Percentiles rank a stretch among this genome's conserved stretches.
Conservation (phyloP, 2,797 vertebrate genomes). For the Notoglanidium macrostoma region DNA sequence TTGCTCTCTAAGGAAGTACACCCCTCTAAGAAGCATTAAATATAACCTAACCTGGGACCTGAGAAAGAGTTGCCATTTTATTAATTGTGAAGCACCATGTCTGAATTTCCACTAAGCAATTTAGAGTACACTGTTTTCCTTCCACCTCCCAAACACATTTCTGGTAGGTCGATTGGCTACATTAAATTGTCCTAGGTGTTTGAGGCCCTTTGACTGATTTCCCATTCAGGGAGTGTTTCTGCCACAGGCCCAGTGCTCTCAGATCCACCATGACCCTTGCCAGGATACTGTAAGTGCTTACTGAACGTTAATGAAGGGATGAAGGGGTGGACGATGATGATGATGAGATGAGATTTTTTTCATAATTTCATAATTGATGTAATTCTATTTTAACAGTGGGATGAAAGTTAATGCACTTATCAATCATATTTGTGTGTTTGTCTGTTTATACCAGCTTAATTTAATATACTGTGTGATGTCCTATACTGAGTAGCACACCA, state of each 20-base stretch:
- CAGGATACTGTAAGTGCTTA: background rate
- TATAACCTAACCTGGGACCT: conserved; percentile 26
- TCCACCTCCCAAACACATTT: background rate
- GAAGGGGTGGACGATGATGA: background rate
- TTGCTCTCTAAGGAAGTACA: conserved; percentile 28
- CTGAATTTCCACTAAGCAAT: background rate
- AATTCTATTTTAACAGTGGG: background rate
- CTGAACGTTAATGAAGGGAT: background rate
- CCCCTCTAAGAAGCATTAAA: conserved; percentile 24
- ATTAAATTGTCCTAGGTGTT: background rate
- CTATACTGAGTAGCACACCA: too few relatives aligned
- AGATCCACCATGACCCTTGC: background rate
- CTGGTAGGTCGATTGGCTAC: background rate
- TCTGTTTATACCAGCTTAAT: too few relatives aligned
- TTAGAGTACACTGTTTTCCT: background rate
- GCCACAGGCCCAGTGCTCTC: background rate
- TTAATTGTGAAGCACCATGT: background rate
- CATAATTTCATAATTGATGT: background rate
- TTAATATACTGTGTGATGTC: too few relatives aligned
- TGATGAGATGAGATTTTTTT: background rate
- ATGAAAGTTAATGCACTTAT: background rate
- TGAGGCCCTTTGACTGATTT: background rate
- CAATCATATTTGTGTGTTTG: background rate
- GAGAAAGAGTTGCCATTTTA: conserved; percentile 7
- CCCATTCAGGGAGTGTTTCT: background rate